phyloP scores from a whole-genome alignment of 2,113 vertebrate genomes.

The Paraplagusia blochii region DNA sequence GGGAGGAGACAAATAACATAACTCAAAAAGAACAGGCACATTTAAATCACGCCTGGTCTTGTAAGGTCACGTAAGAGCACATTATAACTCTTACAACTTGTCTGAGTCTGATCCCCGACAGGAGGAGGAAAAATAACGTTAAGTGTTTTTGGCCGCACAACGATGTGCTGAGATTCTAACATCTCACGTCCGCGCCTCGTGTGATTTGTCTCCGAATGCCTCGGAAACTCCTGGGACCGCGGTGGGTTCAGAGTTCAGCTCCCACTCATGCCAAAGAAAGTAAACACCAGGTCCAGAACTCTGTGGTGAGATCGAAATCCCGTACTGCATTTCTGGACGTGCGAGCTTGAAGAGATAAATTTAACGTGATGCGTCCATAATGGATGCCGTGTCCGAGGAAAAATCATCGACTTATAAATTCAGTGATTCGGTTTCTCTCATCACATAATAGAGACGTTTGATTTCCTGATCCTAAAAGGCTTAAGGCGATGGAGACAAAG shows the following conservation, averaged over 20 bases:
- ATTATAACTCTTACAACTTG: slow-evolving; percentile 54
- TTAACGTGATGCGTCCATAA: slow-evolving; percentile 18
- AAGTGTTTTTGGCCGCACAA: slow-evolving; percentile 43
- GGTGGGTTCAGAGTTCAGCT: slow-evolving; percentile 45
- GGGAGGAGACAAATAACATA: slow-evolving; percentile 31
- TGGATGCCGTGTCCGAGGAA: not conserved
- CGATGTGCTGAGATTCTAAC: slow-evolving; percentile 39
- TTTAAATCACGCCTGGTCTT: slow-evolving; percentile 46
- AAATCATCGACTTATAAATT: slow-evolving; percentile 12
- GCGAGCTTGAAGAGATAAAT: slow-evolving; percentile 31
- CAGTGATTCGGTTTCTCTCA: slow-evolving; percentile 13
- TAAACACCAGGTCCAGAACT: slow-evolving; percentile 37
- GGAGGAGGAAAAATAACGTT: slow-evolving; percentile 44
- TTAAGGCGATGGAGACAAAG: too few relatives aligned
- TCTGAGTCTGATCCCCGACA: slow-evolving; percentile 45
- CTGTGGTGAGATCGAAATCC: slow-evolving; percentile 44
- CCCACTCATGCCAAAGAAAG: slow-evolving; percentile 57
- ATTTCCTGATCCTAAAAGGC: slow-evolving; percentile 4
- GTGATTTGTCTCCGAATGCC: slow-evolving; percentile 29
- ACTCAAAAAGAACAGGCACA: slow-evolving; percentile 43
- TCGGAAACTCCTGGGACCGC: slow-evolving; percentile 21
- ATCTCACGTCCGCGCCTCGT: slow-evolving; percentile 24
- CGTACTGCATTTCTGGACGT: slow-evolving; percentile 17
- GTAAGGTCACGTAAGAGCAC: slow-evolving; percentile 47
- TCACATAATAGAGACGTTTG: too few relatives aligned